A percentile compares a stretch with the other conserved stretches of the same genome.
Evolutionary conservation across 1,140 invertebrate species (phyloP).

Genomic region (Nomia melanderi): DNA sequence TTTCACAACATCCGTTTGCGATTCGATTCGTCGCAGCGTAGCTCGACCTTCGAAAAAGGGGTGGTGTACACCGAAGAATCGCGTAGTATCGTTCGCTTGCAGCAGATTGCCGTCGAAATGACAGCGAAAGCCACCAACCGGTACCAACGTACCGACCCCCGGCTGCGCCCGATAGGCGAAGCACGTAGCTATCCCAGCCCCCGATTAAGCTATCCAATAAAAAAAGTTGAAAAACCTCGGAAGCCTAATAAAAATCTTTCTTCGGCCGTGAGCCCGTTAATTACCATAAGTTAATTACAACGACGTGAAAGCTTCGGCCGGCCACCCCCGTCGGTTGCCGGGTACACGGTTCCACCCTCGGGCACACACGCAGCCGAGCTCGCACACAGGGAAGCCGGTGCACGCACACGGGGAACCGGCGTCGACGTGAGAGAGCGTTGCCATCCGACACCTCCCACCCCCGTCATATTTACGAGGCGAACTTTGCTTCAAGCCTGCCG

Average conservation of each 20-base stretch:
- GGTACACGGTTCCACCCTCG: background rate
- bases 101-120: background rate
- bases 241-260: slow-evolving; percentile 48
- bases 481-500: slow-evolving; percentile 75
- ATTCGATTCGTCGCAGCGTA: too few species aligned
- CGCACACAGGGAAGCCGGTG: background rate
- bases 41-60: too few species aligned
- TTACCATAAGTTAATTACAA: slow-evolving; percentile 58
- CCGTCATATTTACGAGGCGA: slow-evolving; percentile 75
- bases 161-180: background rate
- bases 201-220: slow-evolving; percentile 34
- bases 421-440: slow-evolving; percentile 3
- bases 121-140: background rate
- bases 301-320: slow-evolving; percentile 37
- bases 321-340: background rate
- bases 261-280: slow-evolving; percentile 42
- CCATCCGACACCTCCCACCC: slow-evolving; percentile 1
- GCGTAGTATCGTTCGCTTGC: background rate
- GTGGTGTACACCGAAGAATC: too few species aligned
- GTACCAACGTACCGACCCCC: background rate
- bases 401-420: background rate
- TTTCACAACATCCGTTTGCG: too few species aligned
- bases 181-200: background rate
- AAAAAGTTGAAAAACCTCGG: slow-evolving; percentile 39
- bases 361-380: background rate